These are phyloP conservation scores for Chanos chanos DNA, from an alignment of 2,797 vertebrate genomes.

Conservation along the genomic window DNA sequence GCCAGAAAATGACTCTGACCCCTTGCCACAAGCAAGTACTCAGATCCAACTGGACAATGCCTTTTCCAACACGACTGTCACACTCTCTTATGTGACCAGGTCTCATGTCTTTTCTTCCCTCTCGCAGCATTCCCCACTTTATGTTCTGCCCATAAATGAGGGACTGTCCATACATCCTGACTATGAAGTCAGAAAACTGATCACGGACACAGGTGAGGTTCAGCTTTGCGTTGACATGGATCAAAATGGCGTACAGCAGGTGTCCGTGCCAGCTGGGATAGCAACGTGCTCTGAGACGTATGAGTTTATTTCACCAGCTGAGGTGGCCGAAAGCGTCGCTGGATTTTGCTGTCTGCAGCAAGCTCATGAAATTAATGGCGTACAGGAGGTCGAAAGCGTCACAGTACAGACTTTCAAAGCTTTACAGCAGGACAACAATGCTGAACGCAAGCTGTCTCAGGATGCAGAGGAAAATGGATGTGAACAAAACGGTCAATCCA, in stretches of 20 bases:
- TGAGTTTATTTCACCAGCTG: conserved; percentile 50
- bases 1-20: conserved; percentile 52
- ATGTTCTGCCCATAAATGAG: conserved; percentile 60
- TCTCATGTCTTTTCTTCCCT: conserved; percentile 67
- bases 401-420: conserved; percentile 31
- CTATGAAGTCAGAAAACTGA: conserved; percentile 52
- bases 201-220: conserved; percentile 42
- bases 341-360: conserved; percentile 40
- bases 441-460: conserved; percentile 35
- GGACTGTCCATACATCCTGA: conserved; percentile 59
- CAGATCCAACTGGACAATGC: conserved; percentile 69
- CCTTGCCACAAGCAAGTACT: conserved; percentile 53
- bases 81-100: conserved; percentile 77
- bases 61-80: conserved; percentile 78
- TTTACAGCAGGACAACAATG: conserved; percentile 16
- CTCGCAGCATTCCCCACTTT: conserved; percentile 55
- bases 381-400: conserved; percentile 25
- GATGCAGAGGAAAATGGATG: conserved; percentile 40
- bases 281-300: conserved; percentile 50
- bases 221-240: conserved; percentile 45
- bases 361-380: conserved; percentile 49
- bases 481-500: too few relatives aligned
- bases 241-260: conserved; percentile 59
- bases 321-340: conserved; percentile 42
- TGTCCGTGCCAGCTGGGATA: conserved; percentile 53